phyloP scores from a whole-genome alignment of 2,797 vertebrate genomes.

The Hippopotamyrus pictus region DNA sequence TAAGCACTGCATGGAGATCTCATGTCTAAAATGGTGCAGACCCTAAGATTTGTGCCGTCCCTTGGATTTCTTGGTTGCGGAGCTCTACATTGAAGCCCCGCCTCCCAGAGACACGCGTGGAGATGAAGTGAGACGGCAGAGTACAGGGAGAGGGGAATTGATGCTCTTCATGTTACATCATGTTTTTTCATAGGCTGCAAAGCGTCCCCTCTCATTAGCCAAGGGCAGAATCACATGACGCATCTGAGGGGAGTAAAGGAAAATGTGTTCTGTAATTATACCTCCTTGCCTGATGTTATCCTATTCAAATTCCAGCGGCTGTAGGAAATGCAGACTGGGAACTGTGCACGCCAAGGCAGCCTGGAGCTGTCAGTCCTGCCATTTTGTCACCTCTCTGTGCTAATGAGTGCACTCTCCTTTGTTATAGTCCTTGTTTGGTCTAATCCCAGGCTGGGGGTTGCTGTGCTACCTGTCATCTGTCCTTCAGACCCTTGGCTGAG shows the following conservation, averaged over 20 bases:
- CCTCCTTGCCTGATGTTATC: background rate
- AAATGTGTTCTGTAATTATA: background rate
- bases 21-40: background rate
- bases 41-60: background rate
- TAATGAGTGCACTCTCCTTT: background rate
- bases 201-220: background rate
- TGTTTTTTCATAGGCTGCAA: constrained; percentile 18
- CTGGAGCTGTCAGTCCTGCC: background rate
- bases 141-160: constrained; percentile 20
- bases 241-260: background rate
- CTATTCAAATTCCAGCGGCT: background rate
- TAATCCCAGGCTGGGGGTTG: background rate
- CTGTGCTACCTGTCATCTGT: background rate
- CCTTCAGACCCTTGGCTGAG: background rate
- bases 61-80: background rate
- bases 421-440: background rate
- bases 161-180: constrained; percentile 28
- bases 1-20: background rate
- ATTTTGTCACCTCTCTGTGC: background rate
- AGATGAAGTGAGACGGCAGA: background rate
- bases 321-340: background rate
- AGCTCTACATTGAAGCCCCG: background rate
- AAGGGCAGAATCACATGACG: background rate
- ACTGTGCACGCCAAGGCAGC: background rate
- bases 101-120: background rate